A percentile compares a stretch with the other conserved stretches of the same genome.
Evolutionary conservation across 2,888 invertebrate genomes (phyloP).

Genomic region (Altica lythri): DNA sequence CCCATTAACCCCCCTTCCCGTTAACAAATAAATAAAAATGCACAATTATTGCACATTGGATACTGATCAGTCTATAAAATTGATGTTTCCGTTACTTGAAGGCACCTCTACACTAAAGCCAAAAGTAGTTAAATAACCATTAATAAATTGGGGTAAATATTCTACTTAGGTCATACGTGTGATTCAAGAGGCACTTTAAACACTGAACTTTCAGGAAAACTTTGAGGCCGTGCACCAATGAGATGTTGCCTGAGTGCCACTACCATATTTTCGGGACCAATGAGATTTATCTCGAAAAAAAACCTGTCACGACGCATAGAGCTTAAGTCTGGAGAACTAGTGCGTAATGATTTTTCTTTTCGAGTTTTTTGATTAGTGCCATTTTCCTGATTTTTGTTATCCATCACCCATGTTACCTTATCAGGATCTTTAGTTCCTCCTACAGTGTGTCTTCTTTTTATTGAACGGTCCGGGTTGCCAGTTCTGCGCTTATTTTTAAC

Average conservation of each 20-base stretch:
- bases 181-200: conserved; percentile 65
- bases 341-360: conserved; percentile 63
- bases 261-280: conserved; percentile 61
- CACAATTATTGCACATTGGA: conserved; percentile 34
- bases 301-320: conserved; percentile 55
- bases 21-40: conserved; percentile 35
- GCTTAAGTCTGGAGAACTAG: conserved; percentile 67
- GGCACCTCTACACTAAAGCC: conserved; percentile 18
- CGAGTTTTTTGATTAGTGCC: conserved; percentile 51
- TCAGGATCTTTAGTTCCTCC: conserved; percentile 90
- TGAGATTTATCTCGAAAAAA: conserved; percentile 60
- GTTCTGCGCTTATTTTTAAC: conserved; percentile 75
- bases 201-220: conserved; percentile 60
- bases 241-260: conserved; percentile 58
- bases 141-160: too few relatives aligned
- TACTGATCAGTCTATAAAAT: conserved; percentile 31
- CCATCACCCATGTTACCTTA: conserved; percentile 62
- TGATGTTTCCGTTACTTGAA: conserved; percentile 27
- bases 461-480: conserved; percentile 79
- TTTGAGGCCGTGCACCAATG: conserved; percentile 60
- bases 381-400: conserved; percentile 61
- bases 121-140: too few relatives aligned
- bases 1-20: conserved; percentile 2
- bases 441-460: conserved; percentile 89
- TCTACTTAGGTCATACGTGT: conserved; percentile 57